A percentile compares a stretch with the other conserved stretches of the same genome.
phyloP scores from a whole-genome alignment of 2,888 invertebrate genomes.

The Brachyptera putata region DNA sequence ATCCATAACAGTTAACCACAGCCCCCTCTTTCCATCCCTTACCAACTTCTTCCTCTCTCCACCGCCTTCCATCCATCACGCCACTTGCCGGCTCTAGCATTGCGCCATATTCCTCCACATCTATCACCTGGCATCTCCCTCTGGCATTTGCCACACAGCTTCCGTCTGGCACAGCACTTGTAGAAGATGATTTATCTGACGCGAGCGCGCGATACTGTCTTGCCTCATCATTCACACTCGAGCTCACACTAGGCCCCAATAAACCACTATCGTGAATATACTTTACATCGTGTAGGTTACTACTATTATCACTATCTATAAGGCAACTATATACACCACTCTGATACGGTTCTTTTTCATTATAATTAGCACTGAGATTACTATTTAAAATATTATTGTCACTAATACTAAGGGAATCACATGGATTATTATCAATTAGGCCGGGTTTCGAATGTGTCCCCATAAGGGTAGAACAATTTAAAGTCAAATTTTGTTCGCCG shows the following conservation, averaged over 20 bases:
- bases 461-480: neutral
- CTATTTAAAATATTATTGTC: constrained; percentile 1
- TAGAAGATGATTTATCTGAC: too few species aligned
- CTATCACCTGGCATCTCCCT: constrained; percentile 1
- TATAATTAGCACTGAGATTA: neutral
- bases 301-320: constrained; percentile 7
- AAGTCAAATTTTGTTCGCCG: neutral
- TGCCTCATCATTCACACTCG: neutral
- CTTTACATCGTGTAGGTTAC: neutral
- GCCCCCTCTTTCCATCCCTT: too few species aligned
- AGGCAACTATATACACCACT: constrained; percentile 8
- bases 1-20: too few species aligned
- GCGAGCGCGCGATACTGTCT: neutral
- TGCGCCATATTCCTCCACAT: neutral
- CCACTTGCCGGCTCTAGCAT: too few species aligned
- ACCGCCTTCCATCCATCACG: neutral
- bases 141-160: neutral
- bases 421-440: constrained; percentile 1
- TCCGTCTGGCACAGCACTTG: neutral
- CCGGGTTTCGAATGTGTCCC: neutral
- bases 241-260: too few species aligned
- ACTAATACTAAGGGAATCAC: constrained; percentile 6
- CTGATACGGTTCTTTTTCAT: too few species aligned
- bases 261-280: too few species aligned
- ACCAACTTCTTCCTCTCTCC: neutral